A percentile compares a stretch with the other conserved stretches of the same genome.
phyloP scores from a whole-genome alignment of 2,113 vertebrate species.

The Phylloscopus trochilus region DNA sequence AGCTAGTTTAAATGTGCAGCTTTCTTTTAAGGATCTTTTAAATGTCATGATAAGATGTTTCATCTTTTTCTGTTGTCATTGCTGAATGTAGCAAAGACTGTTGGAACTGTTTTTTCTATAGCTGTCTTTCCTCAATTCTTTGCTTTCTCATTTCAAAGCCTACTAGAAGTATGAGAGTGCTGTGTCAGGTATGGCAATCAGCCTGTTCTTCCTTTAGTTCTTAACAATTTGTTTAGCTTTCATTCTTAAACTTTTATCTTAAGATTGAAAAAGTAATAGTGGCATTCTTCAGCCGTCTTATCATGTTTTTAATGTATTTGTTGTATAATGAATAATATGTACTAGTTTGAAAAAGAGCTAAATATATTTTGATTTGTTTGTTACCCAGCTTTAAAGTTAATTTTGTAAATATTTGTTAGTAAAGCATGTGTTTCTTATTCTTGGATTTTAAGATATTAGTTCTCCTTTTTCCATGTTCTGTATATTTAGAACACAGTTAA shows the following conservation, averaged over 20 bases:
- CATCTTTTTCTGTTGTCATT: conserved; percentile 27
- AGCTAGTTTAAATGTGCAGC: background rate
- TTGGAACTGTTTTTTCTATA: conserved; percentile 69
- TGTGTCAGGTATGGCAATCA: conserved; percentile 97
- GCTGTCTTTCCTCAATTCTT: conserved; percentile 87
- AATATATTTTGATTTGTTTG: background rate
- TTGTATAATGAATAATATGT: background rate
- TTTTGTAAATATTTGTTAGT: background rate
- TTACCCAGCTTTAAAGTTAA: background rate
- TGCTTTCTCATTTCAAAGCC: conserved; percentile 97
- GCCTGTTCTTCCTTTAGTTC: conserved; percentile 79
- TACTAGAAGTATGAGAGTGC: conserved; percentile 99
- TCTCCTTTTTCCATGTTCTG: background rate
- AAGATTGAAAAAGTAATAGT: conserved; percentile 4
- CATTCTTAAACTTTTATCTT: background rate
- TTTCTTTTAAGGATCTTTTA: conserved; percentile 5
- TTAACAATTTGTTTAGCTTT: conserved; percentile 9
- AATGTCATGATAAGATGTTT: background rate
- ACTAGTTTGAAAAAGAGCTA: background rate
- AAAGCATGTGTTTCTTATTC: conserved; percentile 18
- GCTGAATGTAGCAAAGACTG: conserved; percentile 49
- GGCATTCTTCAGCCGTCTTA: background rate
- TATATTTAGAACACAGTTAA: background rate
- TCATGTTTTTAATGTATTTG: background rate
- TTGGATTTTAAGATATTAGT: background rate